Evolutionary conservation across 1,140 invertebrate genomes (phyloP), one percentile per base, ranked within the genome.

Genomic region (silkworm (Bombyx mori)): DNA sequence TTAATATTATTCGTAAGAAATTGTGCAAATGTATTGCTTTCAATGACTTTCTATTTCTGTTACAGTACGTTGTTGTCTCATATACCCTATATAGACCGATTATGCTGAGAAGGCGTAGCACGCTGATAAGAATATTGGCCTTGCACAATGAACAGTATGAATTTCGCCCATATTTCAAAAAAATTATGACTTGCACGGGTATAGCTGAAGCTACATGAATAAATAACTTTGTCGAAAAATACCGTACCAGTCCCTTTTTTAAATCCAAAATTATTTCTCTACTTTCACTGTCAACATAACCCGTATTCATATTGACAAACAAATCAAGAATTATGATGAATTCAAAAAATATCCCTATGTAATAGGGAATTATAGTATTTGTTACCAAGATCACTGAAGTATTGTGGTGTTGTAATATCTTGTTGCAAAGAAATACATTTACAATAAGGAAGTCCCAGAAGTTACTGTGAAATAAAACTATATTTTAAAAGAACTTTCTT

Each of bases 161-260:
- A 5, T 68, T 52, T 1, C n/a, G 10, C 0, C 73, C 69, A 42
- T 72, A 73, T 56, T 66, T 62, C 0, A 75, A 7, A 8, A 74
- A 68, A 62, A 78, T 56, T 7, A 75, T 55, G 7, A 42, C 54
- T 12, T 71, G 62, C 8, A 71, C 7, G 4, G 73, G 75, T 26
- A 75, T 57, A 6, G 71, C 68, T 7, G 68, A 63, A 9, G 61
- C 44, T 2, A 52, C 48, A 49, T 74, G 69, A 0, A 73, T 7
- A 47, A 74, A 75, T n/a, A 74, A 47, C 35, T 69, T 73, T 0
- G 58, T 74, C 0, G 64, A 69, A 10, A 62, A 63, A 60, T 63
- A 78, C 10, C 74, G 54, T 1, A 68, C 3, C 7, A 69, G 22
- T 3, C 58, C 45, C 35, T 68, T 63, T 9, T 61, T 61, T 1